Base-by-base conservation (phyloP, 2,113 vertebrate species). In the Melanocharis versteri region DNA sequence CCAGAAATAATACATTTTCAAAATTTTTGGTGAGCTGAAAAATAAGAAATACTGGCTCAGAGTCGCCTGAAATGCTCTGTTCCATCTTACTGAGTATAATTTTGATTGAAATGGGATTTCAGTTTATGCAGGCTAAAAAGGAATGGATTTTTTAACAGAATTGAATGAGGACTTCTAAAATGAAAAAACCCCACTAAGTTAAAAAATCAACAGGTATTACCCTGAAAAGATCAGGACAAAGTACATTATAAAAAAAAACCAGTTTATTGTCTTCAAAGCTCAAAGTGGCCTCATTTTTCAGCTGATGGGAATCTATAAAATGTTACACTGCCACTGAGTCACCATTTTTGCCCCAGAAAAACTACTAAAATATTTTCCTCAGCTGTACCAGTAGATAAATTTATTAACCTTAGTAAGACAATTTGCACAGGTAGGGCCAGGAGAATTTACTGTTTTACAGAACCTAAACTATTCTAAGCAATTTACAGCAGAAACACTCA, bases 1-100 rank as follows among this genome's bases (percentile, higher is more conserved):
- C 72, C 15, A 94, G 90, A 95, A 95, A 85, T 22, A 92, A 93
- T 70, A 90, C 18, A 73, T 94, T 90, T 88, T 86, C 64, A 70
- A 85, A 58, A 56, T 54, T 92, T 94, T 61, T 94, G 60, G 64
- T 97, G 90, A 90, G 90, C 40, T 90, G 40, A 77, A 80, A 86
- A 90, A 48, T 37, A 72, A 88, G 83, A 90, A 95, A 62, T 54
- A 50, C 50, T 89, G 92, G 68, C 83, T 92, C 22, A 42, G 76
- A 90, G 77, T 62, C 51, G 66, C 33, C 73, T 14, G 21, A 69
- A 92, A 70, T n/a, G 19, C 27, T 83, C 66, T 37, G 39, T 53
- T 93, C 48, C 61, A 23, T 80, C 75, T 73, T 83, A 40, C 44
- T 47, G 58, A 65, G 50, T 47, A 48, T 27, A 47, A 17, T 93